These are phyloP conservation scores for Peromyscus maniculatus DNA, from an alignment of 2,113 vertebrate genomes.

Conservation along the genomic window DNA sequence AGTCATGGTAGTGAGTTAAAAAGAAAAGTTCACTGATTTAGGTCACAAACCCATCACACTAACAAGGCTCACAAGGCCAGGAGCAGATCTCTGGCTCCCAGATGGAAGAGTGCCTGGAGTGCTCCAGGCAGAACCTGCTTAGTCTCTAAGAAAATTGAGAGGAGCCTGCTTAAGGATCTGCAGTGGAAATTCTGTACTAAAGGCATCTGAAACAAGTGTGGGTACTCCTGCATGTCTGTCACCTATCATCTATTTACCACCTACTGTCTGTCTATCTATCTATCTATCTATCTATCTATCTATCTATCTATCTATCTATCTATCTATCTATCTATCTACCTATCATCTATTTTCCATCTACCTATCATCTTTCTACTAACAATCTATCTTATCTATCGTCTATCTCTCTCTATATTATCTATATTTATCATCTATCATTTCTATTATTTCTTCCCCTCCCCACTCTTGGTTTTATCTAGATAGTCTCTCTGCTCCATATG, in stretches of 20 bases:
- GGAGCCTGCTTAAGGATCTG: not conserved
- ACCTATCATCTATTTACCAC: not conserved
- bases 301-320: not conserved
- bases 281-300: not conserved
- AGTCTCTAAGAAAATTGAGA: not conserved
- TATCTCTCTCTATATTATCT: not conserved
- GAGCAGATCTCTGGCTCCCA: not conserved
- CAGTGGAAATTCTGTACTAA: not conserved
- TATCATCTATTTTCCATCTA: not conserved
- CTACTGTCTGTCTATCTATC: not conserved
- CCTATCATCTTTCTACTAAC: not conserved
- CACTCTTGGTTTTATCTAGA: not conserved
- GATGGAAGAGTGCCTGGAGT: not conserved
- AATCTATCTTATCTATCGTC: not conserved
- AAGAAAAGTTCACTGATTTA: not conserved
- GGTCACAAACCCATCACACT: not conserved
- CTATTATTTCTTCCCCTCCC: not conserved
- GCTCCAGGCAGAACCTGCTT: not conserved
- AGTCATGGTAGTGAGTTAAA: not conserved
- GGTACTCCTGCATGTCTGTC: too few relatives aligned
- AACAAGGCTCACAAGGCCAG: not conserved
- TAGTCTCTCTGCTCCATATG: not conserved
- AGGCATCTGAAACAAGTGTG: not conserved
- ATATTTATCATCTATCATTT: not conserved
- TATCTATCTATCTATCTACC: not conserved